Evolutionary conservation across 2,113 vertebrate genomes (phyloP).

Genomic region (Geococcyx californianus): DNA sequence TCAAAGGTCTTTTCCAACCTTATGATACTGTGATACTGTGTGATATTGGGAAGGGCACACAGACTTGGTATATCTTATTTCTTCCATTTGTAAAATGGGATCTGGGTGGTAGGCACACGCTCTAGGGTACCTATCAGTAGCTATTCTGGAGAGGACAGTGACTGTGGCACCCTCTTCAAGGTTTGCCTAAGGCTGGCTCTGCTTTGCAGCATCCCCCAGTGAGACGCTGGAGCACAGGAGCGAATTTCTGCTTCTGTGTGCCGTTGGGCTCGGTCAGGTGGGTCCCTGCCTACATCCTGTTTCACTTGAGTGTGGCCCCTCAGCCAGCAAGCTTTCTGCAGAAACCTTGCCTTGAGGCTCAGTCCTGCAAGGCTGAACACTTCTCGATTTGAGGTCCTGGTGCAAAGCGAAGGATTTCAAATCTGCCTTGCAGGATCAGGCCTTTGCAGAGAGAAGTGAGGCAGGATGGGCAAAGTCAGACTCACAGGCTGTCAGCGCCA

Average conservation of each 20-base stretch:
- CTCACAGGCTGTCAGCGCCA: background rate
- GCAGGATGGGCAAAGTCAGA: background rate
- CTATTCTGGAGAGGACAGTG: background rate
- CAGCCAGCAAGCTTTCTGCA: background rate
- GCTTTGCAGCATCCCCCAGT: background rate
- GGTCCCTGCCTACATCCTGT: background rate
- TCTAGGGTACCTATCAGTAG: background rate
- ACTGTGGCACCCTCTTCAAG: background rate
- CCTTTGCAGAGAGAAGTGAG: background rate
- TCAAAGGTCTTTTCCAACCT: no score
- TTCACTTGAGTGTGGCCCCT: background rate
- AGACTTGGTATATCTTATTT: background rate
- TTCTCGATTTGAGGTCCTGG: no score
- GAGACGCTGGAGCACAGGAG: background rate
- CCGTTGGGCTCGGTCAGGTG: background rate
- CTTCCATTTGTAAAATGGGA: background rate
- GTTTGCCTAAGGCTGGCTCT: background rate
- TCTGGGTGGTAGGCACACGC: background rate
- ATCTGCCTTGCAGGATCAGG: background rate
- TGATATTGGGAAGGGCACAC: no score
- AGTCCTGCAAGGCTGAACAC: background rate
- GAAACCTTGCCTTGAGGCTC: background rate
- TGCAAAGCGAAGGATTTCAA: background rate
- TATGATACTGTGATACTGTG: no score
- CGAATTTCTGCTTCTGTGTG: background rate